Evolutionary conservation across 2,797 vertebrate species (phyloP), one percentile per base, ranked within the genome.

Genomic region (Enteromius paludinosus): DNA sequence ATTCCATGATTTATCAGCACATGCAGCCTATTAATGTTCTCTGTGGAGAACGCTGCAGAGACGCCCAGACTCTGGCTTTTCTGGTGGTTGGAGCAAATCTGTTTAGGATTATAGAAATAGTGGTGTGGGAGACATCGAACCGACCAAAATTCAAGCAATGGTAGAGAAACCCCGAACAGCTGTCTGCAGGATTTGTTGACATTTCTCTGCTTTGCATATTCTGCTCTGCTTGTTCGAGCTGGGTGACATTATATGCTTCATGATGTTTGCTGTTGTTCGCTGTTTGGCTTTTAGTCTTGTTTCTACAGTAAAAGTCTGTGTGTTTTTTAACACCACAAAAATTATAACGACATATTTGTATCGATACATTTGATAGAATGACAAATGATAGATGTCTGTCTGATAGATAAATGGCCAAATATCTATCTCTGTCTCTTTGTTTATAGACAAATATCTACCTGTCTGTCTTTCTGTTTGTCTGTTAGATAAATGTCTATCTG

Each of bases 81-180:
- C 89, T 91, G 90, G 91, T 91, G 92, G 92, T 88, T 87, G 93
- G 92, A 93, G 92, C 90, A 90, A 93, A 94, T 95, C 94, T 95
- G 94, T 95, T 95, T 93, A 86, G 93, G 92, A 95, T 95, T 95
- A 94, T 80, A 87, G 88, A 90, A 93, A 92, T 92, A 94, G 92
- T 92, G 91, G 93, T 93, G 93, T 86, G 91, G 92, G 91, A 93
- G 91, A 94, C 92, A 91, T 89, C 66, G 87, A 91, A 88, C 88
- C 83, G 88, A 93, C 92, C 93, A 93, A 89, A 88, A 90, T 89
- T 83, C 84, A 54, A 87, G 81, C 82, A 81, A 86, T 78, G 83
- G 84, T 85, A 83, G 84, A 83, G 74, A 87, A 88, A 84, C 82
- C 86, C 81, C 80, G 87, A 88, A 87, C 80, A 89, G 79, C 88